Conservation (phyloP, 2,888 invertebrate species). For the Agrochola circellaris region DNA sequence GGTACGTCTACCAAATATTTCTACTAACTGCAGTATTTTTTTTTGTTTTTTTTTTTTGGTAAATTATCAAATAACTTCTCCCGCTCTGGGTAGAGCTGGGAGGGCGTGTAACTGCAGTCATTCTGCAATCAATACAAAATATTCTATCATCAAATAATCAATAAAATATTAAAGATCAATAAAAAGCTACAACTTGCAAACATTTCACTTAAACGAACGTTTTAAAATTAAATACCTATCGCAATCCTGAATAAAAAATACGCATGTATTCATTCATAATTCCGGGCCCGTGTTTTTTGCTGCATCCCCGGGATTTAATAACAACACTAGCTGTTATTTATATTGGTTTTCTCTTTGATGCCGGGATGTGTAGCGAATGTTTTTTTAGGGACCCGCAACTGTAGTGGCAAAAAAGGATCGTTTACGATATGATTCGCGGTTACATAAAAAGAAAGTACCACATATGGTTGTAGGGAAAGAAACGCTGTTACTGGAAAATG, state of each 20-base stretch:
- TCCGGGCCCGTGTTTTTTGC: slow-evolving; percentile 16
- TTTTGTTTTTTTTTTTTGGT: no score
- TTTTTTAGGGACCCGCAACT: slow-evolving; percentile 30
- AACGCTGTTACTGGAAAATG: background rate
- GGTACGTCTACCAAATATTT: no score
- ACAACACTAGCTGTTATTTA: slow-evolving; percentile 34
- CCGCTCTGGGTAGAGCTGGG: no score
- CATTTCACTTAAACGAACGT: background rate
- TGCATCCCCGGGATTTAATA: slow-evolving; percentile 31
- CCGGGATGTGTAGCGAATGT: background rate
- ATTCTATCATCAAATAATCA: background rate
- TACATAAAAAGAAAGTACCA: slow-evolving; percentile 31
- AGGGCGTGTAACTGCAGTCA: no score
- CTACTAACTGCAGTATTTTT: no score
- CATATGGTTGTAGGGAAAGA: background rate
- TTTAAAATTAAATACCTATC: slow-evolving; percentile 7
- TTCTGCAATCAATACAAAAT: background rate
- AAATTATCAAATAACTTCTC: no score
- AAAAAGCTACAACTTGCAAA: background rate
- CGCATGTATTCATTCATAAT: slow-evolving; percentile 22
- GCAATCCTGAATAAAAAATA: slow-evolving; percentile 9
- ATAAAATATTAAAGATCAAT: background rate
- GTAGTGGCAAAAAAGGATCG: slow-evolving; percentile 23
- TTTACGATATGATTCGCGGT: slow-evolving; percentile 28
- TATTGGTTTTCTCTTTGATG: slow-evolving; percentile 29